phyloP scores from a whole-genome alignment of 2,797 vertebrate genomes.

The Natrix natrix region DNA sequence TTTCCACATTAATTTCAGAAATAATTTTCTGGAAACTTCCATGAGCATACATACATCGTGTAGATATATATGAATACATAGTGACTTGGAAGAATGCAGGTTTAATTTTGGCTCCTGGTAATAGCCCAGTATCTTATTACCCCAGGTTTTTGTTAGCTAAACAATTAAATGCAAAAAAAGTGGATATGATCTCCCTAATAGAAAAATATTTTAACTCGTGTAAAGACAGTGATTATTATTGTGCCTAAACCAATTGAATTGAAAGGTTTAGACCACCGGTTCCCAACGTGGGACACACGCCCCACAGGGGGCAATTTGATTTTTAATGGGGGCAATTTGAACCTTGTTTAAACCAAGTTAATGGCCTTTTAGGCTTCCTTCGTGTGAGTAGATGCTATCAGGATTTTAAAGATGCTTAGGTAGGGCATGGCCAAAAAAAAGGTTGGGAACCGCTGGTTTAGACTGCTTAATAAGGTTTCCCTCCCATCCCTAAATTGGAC shows the following conservation, averaged over 20 bases:
- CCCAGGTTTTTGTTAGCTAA: neutral
- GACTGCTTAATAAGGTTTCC: neutral
- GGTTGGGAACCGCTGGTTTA: neutral
- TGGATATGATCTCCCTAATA: neutral
- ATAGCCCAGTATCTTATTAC: neutral
- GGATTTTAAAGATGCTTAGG: no score
- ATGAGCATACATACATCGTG: neutral
- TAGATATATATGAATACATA: no score
- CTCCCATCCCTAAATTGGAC: neutral
- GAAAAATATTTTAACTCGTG: neutral
- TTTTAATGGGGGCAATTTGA: no score
- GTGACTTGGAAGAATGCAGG: no score
- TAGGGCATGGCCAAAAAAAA: no score
- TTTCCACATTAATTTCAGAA: neutral
- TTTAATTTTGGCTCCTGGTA: no score
- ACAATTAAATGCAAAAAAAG: neutral
- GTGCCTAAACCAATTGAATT: neutral
- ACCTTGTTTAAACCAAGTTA: no score
- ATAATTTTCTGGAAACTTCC: neutral
- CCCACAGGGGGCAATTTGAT: no score
- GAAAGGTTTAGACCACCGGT: neutral
- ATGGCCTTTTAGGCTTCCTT: no score
- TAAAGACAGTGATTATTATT: neutral
- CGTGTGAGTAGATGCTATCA: no score
- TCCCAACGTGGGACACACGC: no score